Evolutionary conservation across 2,797 vertebrate genomes (phyloP), one percentile per base, ranked within the genome.

Genomic region (Ispidina picta): DNA sequence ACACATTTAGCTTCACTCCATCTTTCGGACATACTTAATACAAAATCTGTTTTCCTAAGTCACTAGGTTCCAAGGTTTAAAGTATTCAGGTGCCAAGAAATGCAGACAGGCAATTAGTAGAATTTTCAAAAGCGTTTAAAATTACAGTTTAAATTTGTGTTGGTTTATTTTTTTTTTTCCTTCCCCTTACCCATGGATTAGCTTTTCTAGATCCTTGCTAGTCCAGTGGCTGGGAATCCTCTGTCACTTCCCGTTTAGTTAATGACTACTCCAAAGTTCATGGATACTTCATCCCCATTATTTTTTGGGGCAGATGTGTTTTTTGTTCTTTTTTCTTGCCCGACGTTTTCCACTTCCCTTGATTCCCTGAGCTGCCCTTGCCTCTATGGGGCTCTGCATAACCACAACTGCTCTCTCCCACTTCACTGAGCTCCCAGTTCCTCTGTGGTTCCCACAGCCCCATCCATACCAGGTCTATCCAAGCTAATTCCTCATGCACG

Each of bases 81-180:
- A 82, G 41, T 23, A 83, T 35, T 74, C 33, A 46, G 37, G 31
- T 48, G 88, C 31, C 6, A 9, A 83, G 43, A 89, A 33, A 88
- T 39, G 37, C 46, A 79, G 64, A 69, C 25, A 88, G 29, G 26
- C 52, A 89, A 85, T 73, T 55, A 93, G 25, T 19, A 70, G 48
- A 62, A 65, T 80, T 88, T 80, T 79, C 72, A 77, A 65, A 74
- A 75, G 14, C 41, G 75, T 60, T 85, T 86, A 93, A 70, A 86
- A 48, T 63, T 21, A 56, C 6, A 1, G 21, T 56, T 88, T 44
- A 49, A 79, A 31, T 4, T 41, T 8, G 13, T 35, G 77, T 72
- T 55, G 18, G 44, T 10, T 39, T 39, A 3, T 15, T 37, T 14
- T 39, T 46, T 2, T 16, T 63, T 73, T 71, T 54, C 21, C 18